Evolutionary conservation across 2,888 invertebrate species (phyloP).

Genomic region (Conistra vaccinii): DNA sequence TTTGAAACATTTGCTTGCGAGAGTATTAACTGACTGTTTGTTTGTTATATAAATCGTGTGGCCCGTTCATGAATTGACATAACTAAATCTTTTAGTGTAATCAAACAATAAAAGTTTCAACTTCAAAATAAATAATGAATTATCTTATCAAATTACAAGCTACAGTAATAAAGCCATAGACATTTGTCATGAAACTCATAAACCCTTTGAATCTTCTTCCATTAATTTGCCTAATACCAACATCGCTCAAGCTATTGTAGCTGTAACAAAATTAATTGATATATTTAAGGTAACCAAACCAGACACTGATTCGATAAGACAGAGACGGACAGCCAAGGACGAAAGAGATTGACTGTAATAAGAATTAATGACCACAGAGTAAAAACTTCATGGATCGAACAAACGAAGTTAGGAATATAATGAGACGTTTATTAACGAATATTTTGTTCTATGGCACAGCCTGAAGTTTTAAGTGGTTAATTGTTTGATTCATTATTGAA

Average conservation of each 20-base stretch:
- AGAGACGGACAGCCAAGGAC: constrained; percentile 53
- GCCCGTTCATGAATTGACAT: not conserved
- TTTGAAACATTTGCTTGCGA: not conserved
- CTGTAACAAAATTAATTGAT: constrained; percentile 67
- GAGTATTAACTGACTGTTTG: not conserved
- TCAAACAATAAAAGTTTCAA: not conserved
- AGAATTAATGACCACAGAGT: constrained; percentile 62
- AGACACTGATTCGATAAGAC: constrained; percentile 59
- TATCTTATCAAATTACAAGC: not conserved
- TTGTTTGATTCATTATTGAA: constrained; percentile 39
- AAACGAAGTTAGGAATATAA: constrained; percentile 49
- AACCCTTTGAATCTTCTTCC: constrained; percentile 28
- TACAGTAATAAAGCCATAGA: not conserved
- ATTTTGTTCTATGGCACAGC: constrained; percentile 32
- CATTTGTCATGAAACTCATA: constrained; percentile 1
- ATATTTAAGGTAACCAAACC: constrained; percentile 62
- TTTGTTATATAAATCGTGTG: not conserved
- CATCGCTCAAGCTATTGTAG: constrained; percentile 57
- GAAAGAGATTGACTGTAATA: constrained; percentile 53
- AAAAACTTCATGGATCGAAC: constrained; percentile 50
- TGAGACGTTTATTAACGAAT: constrained; percentile 43
- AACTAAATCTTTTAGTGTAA: not conserved
- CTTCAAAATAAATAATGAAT: not conserved
- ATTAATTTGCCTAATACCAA: constrained; percentile 50
- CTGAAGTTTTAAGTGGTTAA: constrained; percentile 44